Base-by-base conservation (phyloP, 2,888 invertebrate genomes). In the Shargacucullia verbasci region DNA sequence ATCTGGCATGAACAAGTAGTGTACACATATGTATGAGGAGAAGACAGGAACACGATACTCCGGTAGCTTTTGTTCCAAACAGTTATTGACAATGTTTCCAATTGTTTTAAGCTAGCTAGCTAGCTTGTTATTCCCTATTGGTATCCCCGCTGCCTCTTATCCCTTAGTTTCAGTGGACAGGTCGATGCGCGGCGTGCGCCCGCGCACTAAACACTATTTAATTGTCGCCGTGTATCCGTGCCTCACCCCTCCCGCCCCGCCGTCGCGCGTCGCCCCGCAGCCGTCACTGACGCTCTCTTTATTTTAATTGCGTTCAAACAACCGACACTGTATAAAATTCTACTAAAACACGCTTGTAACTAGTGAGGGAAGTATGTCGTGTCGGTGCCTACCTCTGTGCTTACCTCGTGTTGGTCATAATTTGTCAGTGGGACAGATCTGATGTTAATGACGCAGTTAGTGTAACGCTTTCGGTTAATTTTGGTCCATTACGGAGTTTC, bases 161-260 rank as follows among this genome's bases (percentile, higher is more conserved):
- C 9, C n/a, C 29, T n/a, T 8, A 20, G 1, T 4, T n/a, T 0
- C 35, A 11, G 54, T 9, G 13, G 34, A 34, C 45, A 34, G 43
- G 43, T 15, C 49, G 49, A 0, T 3, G 48, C 14, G 45, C 48
- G 38, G 14, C 49, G 52, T 25, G 53, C 37, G 58, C 67, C 13
- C 35, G 45, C 33, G 37, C 74, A 58, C 75, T 81, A 78, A 81
- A 81, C 76, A 78, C 77, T 80, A 79, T 81, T 82, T 84, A 84
- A 84, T 82, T 82, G 80, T 80, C 74, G 54, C 54, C 45, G 34
- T 55, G 54, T 58, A 33, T 52, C 59, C 39, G 45, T 46, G 8
- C 29, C 35, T 9, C 47, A 0, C 34, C 54, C 29, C 49, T 4
- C 20, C 2, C 20, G 20, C 20, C 20, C 20, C 20, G 2, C 4